phyloP scores from a whole-genome alignment of 30 jellyfish, hydroid and myxozoan genomes.

The Morbakka virulenta region DNA sequence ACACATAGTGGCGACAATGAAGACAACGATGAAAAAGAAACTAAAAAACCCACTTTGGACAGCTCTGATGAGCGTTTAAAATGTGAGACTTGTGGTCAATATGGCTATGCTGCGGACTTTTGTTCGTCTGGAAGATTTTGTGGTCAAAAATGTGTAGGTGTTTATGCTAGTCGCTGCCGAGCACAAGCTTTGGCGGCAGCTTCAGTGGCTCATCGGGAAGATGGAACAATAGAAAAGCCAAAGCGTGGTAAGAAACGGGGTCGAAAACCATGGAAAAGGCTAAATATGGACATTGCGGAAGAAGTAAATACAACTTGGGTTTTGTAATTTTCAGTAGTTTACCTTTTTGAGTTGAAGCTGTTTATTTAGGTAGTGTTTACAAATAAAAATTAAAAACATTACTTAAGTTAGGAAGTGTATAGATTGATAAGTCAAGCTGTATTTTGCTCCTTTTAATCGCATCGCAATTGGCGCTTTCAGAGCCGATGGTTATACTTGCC shows the following conservation, averaged over 20 bases:
- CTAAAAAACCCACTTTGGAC: not conserved
- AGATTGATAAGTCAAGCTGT: too few relatives aligned
- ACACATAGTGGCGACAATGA: not conserved
- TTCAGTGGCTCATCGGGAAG: slow-evolving; percentile 74
- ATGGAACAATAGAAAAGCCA: slow-evolving; percentile 51
- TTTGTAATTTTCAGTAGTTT: not conserved
- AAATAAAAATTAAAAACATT: too few relatives aligned
- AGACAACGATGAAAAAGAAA: not conserved
- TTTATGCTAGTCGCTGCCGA: slow-evolving; percentile 92
- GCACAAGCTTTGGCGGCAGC: slow-evolving; percentile 93
- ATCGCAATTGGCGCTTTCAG: too few relatives aligned
- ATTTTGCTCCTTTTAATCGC: too few relatives aligned
- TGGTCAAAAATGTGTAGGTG: slow-evolving; percentile 99
- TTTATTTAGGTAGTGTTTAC: too few relatives aligned
- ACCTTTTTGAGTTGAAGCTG: too few relatives aligned
- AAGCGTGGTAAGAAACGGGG: slow-evolving; percentile 50
- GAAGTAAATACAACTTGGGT: not conserved
- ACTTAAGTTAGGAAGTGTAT: too few relatives aligned
- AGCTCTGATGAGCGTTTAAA: slow-evolving; percentile 79
- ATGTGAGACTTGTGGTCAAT: slow-evolving; percentile 93
- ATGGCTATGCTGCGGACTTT: slow-evolving; percentile 90
- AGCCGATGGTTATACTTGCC: too few relatives aligned
- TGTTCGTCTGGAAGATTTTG: slow-evolving; percentile 99
- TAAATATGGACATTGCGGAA: not conserved
- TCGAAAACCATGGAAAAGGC: slow-evolving; percentile 3